Percentiles rank a stretch among this genome's conserved stretches.
Evolutionary conservation across 2,888 invertebrate species (phyloP).

Genomic region (Meiosimyza platycephala): DNA sequence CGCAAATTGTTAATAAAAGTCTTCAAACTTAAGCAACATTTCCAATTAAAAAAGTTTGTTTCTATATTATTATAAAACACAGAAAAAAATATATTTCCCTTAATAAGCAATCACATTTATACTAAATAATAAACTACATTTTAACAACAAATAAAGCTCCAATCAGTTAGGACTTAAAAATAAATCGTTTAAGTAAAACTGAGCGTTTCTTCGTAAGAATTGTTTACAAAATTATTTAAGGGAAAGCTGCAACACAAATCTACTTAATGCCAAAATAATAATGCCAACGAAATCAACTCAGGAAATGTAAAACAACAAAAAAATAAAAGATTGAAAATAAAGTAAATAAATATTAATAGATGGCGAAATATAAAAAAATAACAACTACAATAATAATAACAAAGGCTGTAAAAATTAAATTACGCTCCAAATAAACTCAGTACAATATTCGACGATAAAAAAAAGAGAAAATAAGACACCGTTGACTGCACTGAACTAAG

Average conservation of each 20-base stretch:
- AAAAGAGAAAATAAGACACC: too few species aligned
- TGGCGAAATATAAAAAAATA: not conserved
- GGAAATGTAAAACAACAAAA: not conserved
- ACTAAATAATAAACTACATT: too few species aligned
- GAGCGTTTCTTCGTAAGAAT: not conserved
- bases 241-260: not conserved
- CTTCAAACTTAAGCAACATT: too few species aligned
- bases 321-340: not conserved
- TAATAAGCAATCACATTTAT: too few species aligned
- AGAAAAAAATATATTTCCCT: too few species aligned
- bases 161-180: not conserved
- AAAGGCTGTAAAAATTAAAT: constrained; percentile 10
- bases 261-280: not conserved
- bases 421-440: not conserved
- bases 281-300: not conserved
- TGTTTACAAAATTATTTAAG: not conserved
- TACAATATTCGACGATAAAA: not conserved
- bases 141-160: not conserved
- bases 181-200: not conserved
- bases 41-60: too few species aligned
- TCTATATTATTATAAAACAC: too few species aligned
- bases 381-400: not conserved
- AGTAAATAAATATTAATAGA: constrained; percentile 11
- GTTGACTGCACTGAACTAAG: too few species aligned
- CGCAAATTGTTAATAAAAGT: too few species aligned